Evolutionary conservation across 2,113 vertebrate genomes (phyloP).

Genomic region (Dunckerocampus dactyliophorus): DNA sequence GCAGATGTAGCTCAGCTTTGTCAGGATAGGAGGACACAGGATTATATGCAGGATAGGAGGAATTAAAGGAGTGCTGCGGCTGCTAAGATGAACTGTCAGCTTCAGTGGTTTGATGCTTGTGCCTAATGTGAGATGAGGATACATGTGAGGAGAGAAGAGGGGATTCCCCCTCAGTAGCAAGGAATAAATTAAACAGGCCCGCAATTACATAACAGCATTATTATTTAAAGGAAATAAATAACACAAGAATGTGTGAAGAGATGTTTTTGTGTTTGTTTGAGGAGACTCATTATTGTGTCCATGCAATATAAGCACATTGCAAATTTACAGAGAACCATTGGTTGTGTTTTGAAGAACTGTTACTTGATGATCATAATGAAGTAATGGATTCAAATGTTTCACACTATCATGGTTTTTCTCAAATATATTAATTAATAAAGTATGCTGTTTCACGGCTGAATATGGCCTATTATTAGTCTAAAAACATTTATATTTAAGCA

Average conservation of each 20-base stretch:
- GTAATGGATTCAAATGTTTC: too few species aligned
- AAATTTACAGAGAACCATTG: neutral
- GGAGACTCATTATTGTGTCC: too few species aligned
- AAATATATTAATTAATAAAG: too few species aligned
- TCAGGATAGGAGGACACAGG: conserved; percentile 15
- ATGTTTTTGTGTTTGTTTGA: too few species aligned
- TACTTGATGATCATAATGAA: too few species aligned
- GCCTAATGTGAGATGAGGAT: conserved; percentile 43
- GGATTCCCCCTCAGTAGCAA: conserved; percentile 26
- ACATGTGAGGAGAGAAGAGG: conserved; percentile 20
- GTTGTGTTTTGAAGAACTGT: neutral
- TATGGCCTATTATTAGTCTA: too few species aligned
- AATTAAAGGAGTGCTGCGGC: conserved; percentile 7
- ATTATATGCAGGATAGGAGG: conserved; percentile 9
- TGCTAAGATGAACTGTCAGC: conserved; percentile 42
- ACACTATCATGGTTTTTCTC: too few species aligned
- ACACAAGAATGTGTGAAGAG: neutral
- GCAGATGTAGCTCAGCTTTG: conserved; percentile 6
- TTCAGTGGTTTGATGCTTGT: conserved; percentile 38
- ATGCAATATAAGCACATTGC: neutral
- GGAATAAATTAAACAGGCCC: conserved; percentile 13
- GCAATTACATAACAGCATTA: conserved; percentile 25
- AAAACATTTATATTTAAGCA: too few species aligned
- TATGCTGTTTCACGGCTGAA: too few species aligned
- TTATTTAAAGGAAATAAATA: conserved; percentile 35